Conservation (phyloP, 2,113 vertebrate genomes). For the Ancistrus triradiatus region DNA sequence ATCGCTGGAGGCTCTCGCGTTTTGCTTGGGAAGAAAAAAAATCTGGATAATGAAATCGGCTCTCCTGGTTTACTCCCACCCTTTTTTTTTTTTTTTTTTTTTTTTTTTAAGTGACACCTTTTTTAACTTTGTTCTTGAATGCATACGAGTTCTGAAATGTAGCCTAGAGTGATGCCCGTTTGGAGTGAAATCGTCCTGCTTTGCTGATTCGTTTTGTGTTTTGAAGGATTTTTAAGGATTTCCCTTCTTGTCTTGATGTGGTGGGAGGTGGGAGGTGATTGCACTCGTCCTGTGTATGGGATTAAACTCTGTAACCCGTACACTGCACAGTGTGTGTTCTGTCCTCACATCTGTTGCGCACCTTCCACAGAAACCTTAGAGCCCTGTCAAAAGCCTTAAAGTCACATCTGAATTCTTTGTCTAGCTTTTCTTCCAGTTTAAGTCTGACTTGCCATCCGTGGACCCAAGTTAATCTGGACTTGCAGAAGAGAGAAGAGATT, state of each 20-base stretch:
- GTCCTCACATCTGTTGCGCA: slow-evolving; percentile 24
- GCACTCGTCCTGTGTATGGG: background rate
- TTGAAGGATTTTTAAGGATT: no score
- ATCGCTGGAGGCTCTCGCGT: slow-evolving; percentile 54
- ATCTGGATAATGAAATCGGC: slow-evolving; percentile 18
- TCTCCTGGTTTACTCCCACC: background rate
- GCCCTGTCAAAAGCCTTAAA: background rate
- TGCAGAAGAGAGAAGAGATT: background rate
- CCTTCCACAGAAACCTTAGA: slow-evolving; percentile 7
- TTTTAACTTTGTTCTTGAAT: no score
- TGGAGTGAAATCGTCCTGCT: no score
- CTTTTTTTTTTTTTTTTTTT: background rate
- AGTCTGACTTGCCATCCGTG: background rate
- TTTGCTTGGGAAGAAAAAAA: background rate
- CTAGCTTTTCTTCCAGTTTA: background rate
- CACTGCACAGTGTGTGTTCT: slow-evolving; percentile 1
- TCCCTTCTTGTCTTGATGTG: no score
- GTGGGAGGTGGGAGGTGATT: background rate
- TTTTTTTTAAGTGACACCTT: no score
- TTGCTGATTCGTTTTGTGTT: no score
- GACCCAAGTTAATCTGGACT: no score
- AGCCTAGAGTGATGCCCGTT: no score
- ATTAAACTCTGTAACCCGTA: background rate
- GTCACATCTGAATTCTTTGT: no score
- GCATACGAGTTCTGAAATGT: no score